Percentiles rank a stretch among this genome's conserved stretches.
Evolutionary conservation across 2,113 vertebrate genomes (phyloP).

Genomic region (Agapornis roseicollis): DNA sequence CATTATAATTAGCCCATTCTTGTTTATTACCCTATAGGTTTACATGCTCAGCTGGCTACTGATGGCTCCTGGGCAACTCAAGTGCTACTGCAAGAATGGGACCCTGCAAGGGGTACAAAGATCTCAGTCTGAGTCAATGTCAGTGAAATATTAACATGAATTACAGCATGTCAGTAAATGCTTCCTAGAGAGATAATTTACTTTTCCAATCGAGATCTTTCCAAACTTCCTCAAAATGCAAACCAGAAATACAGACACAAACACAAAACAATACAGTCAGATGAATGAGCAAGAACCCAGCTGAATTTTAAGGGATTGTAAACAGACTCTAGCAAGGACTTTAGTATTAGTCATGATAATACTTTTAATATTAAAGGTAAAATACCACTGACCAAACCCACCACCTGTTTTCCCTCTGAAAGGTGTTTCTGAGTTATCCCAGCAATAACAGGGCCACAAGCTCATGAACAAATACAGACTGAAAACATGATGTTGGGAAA

Average conservation of each 20-base stretch:
- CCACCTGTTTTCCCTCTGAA: background rate
- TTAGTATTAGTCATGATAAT: background rate
- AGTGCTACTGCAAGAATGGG: fast-evolving
- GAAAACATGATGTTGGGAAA: background rate
- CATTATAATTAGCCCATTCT: background rate
- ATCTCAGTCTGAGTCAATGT: background rate
- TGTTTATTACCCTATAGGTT: background rate
- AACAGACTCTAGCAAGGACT: background rate
- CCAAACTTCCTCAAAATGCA: background rate
- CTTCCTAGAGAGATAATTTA: background rate
- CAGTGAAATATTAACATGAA: background rate
- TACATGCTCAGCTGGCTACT: background rate
- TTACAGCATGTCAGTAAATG: background rate
- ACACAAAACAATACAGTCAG: background rate
- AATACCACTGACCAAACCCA: background rate
- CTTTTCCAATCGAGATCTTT: background rate
- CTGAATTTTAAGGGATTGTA: background rate
- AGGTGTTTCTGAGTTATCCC: background rate
- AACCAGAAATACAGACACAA: background rate
- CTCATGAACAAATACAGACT: background rate
- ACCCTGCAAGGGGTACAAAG: background rate
- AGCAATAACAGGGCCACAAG: background rate
- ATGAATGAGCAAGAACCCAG: background rate
- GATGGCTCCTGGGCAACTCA: background rate
- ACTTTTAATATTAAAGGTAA: background rate